Conservation (phyloP, 2,797 vertebrate species). For the Gambelia wislizenii region DNA sequence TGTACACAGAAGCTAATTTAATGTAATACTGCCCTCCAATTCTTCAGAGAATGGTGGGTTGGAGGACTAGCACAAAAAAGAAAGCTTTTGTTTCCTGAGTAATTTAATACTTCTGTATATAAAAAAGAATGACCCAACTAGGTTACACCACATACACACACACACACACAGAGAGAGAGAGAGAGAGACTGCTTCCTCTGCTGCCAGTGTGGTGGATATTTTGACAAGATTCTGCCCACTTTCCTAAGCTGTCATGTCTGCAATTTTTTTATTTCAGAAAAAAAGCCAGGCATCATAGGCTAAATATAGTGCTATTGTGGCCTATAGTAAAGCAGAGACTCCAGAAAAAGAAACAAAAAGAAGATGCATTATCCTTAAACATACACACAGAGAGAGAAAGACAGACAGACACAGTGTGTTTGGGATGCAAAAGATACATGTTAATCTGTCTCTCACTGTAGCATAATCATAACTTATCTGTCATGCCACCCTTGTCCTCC, state of each 20-base stretch:
- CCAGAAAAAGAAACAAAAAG: not conserved
- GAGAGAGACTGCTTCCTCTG: not conserved
- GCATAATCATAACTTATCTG: too few species aligned
- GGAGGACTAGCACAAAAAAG: not conserved
- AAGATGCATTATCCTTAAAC: not conserved
- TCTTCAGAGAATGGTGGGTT: conserved; percentile 7
- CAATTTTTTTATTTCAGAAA: conserved; percentile 18
- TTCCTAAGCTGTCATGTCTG: not conserved
- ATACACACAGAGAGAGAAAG: not conserved
- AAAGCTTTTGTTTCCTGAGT: conserved; percentile 11
- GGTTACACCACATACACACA: too few species aligned
- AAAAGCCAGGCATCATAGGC: not conserved
- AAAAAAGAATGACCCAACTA: not conserved
- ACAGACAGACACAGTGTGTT: too few species aligned
- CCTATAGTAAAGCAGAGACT: not conserved
- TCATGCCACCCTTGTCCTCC: too few species aligned
- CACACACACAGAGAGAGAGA: too few species aligned
- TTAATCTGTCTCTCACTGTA: too few species aligned
- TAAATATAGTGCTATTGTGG: not conserved
- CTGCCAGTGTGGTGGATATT: not conserved
- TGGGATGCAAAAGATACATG: too few species aligned
- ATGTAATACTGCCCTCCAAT: conserved; percentile 10
- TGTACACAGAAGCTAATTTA: conserved; percentile 44
- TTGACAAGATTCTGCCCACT: not conserved
- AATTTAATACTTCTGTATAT: not conserved